A percentile compares a stretch with the other conserved stretches of the same genome.
phyloP scores from a whole-genome alignment of 2,113 vertebrate genomes.

The Emydura subglobosa region DNA sequence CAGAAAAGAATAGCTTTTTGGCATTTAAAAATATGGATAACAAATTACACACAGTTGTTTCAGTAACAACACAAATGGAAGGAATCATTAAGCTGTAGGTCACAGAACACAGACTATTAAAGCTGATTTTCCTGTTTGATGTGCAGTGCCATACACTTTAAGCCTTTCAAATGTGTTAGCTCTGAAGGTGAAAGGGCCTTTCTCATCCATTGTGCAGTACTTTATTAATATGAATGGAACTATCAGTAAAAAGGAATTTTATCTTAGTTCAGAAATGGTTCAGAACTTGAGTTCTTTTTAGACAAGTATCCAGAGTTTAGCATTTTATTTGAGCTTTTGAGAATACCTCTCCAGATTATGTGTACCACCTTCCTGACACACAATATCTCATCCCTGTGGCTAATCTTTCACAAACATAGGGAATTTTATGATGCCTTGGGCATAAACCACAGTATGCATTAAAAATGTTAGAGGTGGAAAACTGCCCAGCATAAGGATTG shows the following conservation, averaged over 20 bases:
- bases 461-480: not conserved
- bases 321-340: not conserved
- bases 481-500: not conserved
- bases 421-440: not conserved
- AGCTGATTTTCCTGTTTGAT: not conserved
- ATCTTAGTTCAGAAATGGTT: not conserved
- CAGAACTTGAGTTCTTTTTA: not conserved
- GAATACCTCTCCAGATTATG: not conserved
- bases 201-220: not conserved
- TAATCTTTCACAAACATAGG: not conserved
- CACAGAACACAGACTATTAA: not conserved
- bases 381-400: not conserved
- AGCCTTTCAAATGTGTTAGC: not conserved
- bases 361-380: not conserved
- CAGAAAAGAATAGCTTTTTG: not conserved
- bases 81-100: not conserved
- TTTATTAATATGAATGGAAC: slow-evolving; percentile 1
- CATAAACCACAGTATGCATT: not conserved
- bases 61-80: not conserved
- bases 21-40: not conserved
- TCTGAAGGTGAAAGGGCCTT: not conserved
- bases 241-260: not conserved
- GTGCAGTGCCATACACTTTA: not conserved
- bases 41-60: not conserved
- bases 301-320: not conserved